Evolutionary conservation across 2,113 vertebrate species (phyloP).

Genomic region (Corydoras sp.): DNA sequence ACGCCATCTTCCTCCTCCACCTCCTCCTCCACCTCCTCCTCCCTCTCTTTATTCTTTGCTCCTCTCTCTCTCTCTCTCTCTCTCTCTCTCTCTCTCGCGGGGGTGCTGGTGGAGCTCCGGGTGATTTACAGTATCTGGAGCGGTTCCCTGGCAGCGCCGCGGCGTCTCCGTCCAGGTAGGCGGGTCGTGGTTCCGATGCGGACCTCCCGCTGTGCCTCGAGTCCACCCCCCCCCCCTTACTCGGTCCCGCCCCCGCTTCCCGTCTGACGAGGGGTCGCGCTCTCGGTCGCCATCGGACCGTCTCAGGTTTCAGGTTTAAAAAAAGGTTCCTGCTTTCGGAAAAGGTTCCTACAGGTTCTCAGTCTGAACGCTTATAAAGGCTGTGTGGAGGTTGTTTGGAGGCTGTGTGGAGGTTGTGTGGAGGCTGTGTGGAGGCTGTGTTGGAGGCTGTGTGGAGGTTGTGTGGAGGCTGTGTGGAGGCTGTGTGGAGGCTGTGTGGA

Average conservation of each 20-base stretch:
- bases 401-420: too few relatives aligned
- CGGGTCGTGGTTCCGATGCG: slow-evolving; percentile 27
- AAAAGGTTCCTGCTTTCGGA: too few relatives aligned
- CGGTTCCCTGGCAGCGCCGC: slow-evolving; percentile 55
- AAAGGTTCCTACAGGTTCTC: too few relatives aligned
- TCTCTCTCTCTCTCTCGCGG: slow-evolving; percentile 44
- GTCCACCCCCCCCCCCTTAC: slow-evolving; percentile 39
- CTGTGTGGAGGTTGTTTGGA: too few relatives aligned
- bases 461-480: too few relatives aligned
- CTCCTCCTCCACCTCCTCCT: slow-evolving; percentile 30
- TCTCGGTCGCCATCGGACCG: too few relatives aligned
- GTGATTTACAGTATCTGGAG: slow-evolving; percentile 64
- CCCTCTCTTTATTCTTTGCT: slow-evolving; percentile 24
- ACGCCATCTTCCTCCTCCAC: slow-evolving; percentile 34
- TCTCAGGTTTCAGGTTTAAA: too few relatives aligned
- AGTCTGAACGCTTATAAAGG: too few relatives aligned
- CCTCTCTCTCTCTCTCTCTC: slow-evolving; percentile 30
- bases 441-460: too few relatives aligned
- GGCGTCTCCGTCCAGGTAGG: slow-evolving; percentile 41
- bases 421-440: too few relatives aligned
- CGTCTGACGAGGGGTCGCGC: slow-evolving; percentile 6
- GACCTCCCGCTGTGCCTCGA: slow-evolving; percentile 25
- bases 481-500: too few relatives aligned
- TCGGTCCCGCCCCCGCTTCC: slow-evolving; percentile 37
- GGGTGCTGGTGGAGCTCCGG: slow-evolving; percentile 51